Conservation (phyloP, 2,888 invertebrate species). For the Calameuta pallipes region DNA sequence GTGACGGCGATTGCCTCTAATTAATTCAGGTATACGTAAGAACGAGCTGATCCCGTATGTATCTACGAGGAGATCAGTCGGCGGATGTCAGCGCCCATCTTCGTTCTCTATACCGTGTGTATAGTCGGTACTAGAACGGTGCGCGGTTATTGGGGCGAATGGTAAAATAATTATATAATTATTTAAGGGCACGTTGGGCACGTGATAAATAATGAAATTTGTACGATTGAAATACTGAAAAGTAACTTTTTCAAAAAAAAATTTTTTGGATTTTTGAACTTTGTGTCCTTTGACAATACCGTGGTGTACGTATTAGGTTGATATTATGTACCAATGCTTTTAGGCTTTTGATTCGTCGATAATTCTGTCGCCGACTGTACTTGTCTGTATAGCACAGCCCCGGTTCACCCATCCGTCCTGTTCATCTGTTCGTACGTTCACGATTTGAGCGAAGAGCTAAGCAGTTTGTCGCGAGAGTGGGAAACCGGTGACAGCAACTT, state of each 20-base stretch:
- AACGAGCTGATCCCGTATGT: slow-evolving; percentile 40
- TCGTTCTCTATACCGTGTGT: background rate
- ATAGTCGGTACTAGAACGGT: background rate
- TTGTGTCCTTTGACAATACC: too few species aligned
- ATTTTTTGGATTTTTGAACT: too few species aligned
- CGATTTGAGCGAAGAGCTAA: background rate
- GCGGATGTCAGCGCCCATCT: slow-evolving; percentile 26
- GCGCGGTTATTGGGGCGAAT: background rate
- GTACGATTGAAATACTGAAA: too few species aligned
- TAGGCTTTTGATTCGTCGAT: too few species aligned
- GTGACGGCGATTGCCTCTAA: slow-evolving; percentile 52
- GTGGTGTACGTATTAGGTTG: too few species aligned
- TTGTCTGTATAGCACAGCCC: too few species aligned
- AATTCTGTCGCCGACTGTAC: too few species aligned
- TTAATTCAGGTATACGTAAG: slow-evolving; percentile 48
- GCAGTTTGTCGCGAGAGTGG: slow-evolving; percentile 1
- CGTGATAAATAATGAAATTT: background rate
- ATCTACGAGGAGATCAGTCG: slow-evolving; percentile 35
- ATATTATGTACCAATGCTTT: too few species aligned
- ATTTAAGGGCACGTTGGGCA: background rate
- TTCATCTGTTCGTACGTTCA: too few species aligned
- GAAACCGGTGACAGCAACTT: background rate
- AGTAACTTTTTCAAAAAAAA: too few species aligned
- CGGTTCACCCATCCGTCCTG: too few species aligned
- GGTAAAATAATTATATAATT: background rate